Evolutionary conservation across 2,797 vertebrate genomes (phyloP), one percentile per base, ranked within the genome.

Genomic region (Danio jaintianensis): DNA sequence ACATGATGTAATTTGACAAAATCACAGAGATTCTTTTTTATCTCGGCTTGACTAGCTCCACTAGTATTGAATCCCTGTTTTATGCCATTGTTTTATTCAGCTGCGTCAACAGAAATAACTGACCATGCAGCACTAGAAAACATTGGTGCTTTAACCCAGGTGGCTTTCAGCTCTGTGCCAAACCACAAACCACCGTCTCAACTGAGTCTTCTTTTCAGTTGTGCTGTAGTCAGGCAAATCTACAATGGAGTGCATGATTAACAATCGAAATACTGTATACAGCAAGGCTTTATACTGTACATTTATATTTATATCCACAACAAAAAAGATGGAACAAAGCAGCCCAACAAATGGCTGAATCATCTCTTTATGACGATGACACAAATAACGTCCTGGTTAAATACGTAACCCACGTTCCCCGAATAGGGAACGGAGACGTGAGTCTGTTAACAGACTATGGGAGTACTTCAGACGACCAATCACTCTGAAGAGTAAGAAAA

Each of bases 181-280:
- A 68, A 66, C 50, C 40, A 66, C 61, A 77, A 45, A 55, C 75
- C 52, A 36, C 52, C 5, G 4, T 69, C 29, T 58, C 66, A 78
- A 59, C 22, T 45, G 48, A 64, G 40, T 50, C 76, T 62, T 63
- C 47, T 79, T 58, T 62, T 62, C 36, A 40, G 47, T 5, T 71
- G 10, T 71, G 56, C 56, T 71, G 4, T 36, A n/a, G 29, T 79
- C 58, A 42, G 9, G 16, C 69, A 59, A 69, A 50, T 20, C 29
- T 47, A 18, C 29, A 61, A 29, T 48, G 36, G 42, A 47, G 43
- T 5, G 22, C 11, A 50, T 59, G 64, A 48, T 56, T 78, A 40
- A 47, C 16, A 68, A 16, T 42, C 6, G 18, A 10, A n/a, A n/a
- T n/a, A n/a, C n/a, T 50, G n/a, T 59, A 4, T 48, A 29, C 8